Evolutionary conservation across 2,113 vertebrate species (phyloP).

Genomic region (Trogon surrucura): DNA sequence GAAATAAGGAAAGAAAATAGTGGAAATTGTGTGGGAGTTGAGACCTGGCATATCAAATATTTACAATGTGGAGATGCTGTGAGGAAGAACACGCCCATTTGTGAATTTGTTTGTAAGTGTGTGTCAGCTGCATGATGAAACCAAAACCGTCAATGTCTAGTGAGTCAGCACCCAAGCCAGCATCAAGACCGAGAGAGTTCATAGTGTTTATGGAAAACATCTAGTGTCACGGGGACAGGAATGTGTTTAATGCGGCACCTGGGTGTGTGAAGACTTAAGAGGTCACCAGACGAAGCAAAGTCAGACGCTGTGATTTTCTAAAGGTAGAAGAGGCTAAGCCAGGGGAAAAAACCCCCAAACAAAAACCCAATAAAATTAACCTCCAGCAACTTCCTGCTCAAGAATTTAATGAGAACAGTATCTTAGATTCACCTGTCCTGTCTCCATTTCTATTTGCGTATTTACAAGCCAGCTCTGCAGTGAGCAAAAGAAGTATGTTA

Average conservation of each 20-base stretch:
- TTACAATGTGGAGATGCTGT: neutral
- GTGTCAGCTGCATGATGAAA: conserved; percentile 60
- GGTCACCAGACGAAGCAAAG: neutral
- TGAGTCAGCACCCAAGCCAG: conserved; percentile 16
- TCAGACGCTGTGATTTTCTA: neutral
- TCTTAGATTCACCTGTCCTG: neutral
- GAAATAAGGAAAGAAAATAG: neutral
- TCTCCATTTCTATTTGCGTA: neutral
- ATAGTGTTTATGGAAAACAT: conserved; percentile 16
- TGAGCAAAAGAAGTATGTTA: neutral
- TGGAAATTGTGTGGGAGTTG: neutral
- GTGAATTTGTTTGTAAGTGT: neutral
- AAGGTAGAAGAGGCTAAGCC: neutral
- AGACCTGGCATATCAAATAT: neutral
- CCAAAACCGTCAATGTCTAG: neutral
- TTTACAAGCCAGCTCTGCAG: neutral
- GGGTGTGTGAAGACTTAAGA: neutral
- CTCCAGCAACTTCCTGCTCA: neutral
- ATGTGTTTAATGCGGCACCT: neutral
- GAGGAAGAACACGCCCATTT: conserved; percentile 1
- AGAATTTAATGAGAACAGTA: neutral
- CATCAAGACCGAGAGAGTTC: neutral
- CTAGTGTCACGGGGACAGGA: neutral
- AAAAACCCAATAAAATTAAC: neutral
- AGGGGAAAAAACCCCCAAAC: rapidly evolving